Conservation (phyloP, 2,797 vertebrate species). For the Jordanella pulchra region DNA sequence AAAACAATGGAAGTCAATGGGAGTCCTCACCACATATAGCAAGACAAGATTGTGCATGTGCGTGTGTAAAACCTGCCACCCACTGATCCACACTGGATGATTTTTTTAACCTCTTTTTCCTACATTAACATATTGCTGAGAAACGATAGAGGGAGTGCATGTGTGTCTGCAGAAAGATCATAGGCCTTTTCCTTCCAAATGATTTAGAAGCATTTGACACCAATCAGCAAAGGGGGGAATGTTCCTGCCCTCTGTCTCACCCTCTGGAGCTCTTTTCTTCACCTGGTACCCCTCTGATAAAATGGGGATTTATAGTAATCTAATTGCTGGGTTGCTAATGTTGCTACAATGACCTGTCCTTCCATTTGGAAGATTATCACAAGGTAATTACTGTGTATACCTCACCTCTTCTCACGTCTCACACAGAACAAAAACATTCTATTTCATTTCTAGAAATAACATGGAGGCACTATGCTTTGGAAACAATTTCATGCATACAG, state of each 20-base stretch:
- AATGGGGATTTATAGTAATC: slow-evolving; percentile 21
- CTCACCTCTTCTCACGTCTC: slow-evolving; percentile 33
- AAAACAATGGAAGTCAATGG: no score
- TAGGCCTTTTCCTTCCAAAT: slow-evolving; percentile 61
- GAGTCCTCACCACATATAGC: no score
- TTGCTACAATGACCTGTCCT: slow-evolving; percentile 31
- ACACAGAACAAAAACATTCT: slow-evolving; percentile 25
- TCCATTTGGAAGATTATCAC: slow-evolving; percentile 42
- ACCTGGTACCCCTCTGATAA: slow-evolving; percentile 20
- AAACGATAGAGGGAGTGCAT: slow-evolving; percentile 28
- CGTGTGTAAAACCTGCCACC: slow-evolving; percentile 47
- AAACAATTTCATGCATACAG: neutral
- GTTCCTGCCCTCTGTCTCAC: slow-evolving; percentile 58
- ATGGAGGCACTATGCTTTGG: neutral
- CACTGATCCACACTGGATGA: slow-evolving; percentile 61
- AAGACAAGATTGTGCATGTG: slow-evolving; percentile 2
- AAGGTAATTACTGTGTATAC: slow-evolving; percentile 49
- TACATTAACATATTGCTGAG: slow-evolving; percentile 62
- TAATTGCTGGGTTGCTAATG: slow-evolving; percentile 35
- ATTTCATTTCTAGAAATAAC: slow-evolving; percentile 42
- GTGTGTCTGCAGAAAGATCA: slow-evolving; percentile 43
- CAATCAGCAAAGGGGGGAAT: slow-evolving; percentile 67
- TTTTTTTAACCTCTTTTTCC: slow-evolving; percentile 18
- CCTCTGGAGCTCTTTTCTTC: slow-evolving; percentile 37
- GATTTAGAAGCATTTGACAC: slow-evolving; percentile 75